These are phyloP conservation scores for Tamias sibiricus DNA, from an alignment of 2,113 vertebrate species.

Conservation along the genomic window DNA sequence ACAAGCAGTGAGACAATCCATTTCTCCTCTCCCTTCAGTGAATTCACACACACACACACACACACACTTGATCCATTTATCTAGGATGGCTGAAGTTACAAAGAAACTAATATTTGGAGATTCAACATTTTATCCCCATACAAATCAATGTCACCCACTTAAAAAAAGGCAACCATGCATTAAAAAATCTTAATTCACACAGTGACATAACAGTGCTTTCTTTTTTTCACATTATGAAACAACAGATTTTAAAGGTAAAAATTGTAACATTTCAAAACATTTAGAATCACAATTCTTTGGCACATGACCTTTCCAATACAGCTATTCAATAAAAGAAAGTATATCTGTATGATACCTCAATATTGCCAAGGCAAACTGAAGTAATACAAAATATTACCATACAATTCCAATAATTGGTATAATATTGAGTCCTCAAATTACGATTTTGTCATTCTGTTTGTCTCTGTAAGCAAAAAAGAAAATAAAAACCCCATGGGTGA, in stretches of 20 bases:
- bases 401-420: not conserved
- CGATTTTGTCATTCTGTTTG: not conserved
- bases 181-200: not conserved
- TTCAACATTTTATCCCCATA: not conserved
- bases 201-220: not conserved
- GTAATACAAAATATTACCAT: not conserved
- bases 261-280: not conserved
- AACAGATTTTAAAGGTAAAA: not conserved
- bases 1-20: not conserved
- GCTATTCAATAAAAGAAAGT: not conserved
- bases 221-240: slow-evolving; percentile 16
- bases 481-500: not conserved
- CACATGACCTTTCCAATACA: not conserved
- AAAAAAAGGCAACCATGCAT: not conserved
- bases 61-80: not conserved
- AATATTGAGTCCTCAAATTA: not conserved
- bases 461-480: slow-evolving; percentile 18
- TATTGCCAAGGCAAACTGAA: not conserved
- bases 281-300: not conserved
- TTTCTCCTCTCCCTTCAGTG: not conserved
- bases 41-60: not conserved
- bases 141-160: not conserved
- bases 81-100: not conserved
- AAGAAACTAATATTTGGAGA: not conserved
- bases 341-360: not conserved